These are phyloP conservation scores for Eubucco bourcierii DNA, from an alignment of 2,113 vertebrate species.

Conservation along the genomic window DNA sequence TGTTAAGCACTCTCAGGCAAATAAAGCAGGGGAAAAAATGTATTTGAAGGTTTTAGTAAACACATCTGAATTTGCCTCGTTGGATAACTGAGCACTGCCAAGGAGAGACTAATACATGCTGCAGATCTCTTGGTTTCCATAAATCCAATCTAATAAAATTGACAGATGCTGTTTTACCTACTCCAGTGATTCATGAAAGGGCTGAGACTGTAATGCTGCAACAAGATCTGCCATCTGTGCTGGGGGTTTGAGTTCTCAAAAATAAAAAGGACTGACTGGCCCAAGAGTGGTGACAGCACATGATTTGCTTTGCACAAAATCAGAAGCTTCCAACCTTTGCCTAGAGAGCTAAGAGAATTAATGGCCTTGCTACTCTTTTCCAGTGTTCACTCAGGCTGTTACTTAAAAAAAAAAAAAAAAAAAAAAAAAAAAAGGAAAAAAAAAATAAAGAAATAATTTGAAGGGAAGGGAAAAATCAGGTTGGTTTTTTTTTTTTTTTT, in stretches of 20 bases:
- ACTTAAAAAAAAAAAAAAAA: not conserved
- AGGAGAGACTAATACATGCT: not conserved
- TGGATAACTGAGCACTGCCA: not conserved
- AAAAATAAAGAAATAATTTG: not conserved
- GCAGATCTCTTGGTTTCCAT: not conserved
- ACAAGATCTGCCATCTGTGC: conserved; percentile 43
- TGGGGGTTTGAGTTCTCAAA: not conserved
- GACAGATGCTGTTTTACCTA: conserved; percentile 60
- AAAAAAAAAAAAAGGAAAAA: not conserved
- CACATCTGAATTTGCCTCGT: not conserved
- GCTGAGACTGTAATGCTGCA: not conserved
- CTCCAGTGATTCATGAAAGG: conserved; percentile 14
- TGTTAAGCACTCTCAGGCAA: not conserved
- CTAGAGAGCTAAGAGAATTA: not conserved
- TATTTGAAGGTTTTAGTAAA: not conserved
- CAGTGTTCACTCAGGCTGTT: not conserved
- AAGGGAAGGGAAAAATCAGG: not conserved
- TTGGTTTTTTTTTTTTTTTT: not conserved
- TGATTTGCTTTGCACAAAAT: not conserved
- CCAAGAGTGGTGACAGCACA: not conserved
- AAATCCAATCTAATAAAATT: conserved; percentile 24
- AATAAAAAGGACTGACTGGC: not conserved
- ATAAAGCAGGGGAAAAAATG: not conserved
- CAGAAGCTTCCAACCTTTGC: not conserved
- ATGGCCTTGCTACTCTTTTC: not conserved